Base-by-base conservation (phyloP, 2,113 vertebrate species). In the Chloropsis hardwickii region DNA sequence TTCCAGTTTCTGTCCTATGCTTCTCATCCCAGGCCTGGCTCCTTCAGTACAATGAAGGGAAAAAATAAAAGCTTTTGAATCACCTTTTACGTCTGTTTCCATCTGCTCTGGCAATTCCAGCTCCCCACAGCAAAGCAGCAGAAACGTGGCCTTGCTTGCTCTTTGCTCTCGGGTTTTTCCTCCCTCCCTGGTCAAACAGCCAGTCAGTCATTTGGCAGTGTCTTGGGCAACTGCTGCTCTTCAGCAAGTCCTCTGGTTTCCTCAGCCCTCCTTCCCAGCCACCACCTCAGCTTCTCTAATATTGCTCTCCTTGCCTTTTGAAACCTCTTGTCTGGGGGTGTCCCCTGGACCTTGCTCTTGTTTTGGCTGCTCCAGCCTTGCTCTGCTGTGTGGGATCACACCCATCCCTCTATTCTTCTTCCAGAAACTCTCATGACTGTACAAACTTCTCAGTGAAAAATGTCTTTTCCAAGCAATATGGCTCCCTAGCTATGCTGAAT, bases 361-460 rank as follows among this genome's bases (percentile, higher is more conserved):
- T 42, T 92, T 56, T 37, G 44, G 45, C 79, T 31, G 29, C 58
- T 40, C 45, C 1, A 6, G 33, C 77, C 40, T n/a, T 62, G 47
- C 44, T 78, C 35, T 25, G 37, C 40, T 76, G 53, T 42, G 81
- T 40, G 18, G 24, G 47, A 35, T 74, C 47, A 5, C 19, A 10
- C 14, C 39, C 27, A 3, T 79, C 48, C 58, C 65, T 94, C 69
- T 48, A 1, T 69, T 86, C 35, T 69, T 66, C 82, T 83, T 69
- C 44, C 42, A 23, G 18, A 73, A 87, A 57, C 58, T 37, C 0
- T 0, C 24, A 25, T 69, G 58, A 77, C 66, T 2, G 0, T 25
- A 7, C 22, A 37, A 18, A 66, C 58, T 90, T 95, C 81, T 89
- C 35, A n/a, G n/a, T 78, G 65, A 74, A 60, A 62, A 71, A 61